Conservation (phyloP, 2,888 invertebrate genomes). For the Sarcophaga carnaria region DNA sequence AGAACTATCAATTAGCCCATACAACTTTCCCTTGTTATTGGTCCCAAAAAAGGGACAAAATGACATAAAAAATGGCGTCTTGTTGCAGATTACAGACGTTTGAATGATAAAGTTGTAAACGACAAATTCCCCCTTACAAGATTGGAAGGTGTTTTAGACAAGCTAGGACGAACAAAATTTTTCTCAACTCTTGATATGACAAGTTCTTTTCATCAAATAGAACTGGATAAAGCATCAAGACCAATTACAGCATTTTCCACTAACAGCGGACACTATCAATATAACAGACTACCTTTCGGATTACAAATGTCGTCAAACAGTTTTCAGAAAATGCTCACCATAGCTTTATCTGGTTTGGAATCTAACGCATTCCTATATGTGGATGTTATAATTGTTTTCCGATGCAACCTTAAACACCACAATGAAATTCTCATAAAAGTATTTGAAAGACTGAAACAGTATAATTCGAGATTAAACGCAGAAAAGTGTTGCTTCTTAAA, state of each 20-base stretch:
- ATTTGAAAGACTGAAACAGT: not conserved
- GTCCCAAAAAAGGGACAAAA: not conserved
- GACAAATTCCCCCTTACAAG: conserved; percentile 25
- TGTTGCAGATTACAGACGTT: not conserved
- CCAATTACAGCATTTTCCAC: too few relatives aligned
- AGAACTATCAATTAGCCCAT: conserved; percentile 25
- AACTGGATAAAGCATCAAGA: conserved; percentile 8
- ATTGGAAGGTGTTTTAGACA: conserved; percentile 18
- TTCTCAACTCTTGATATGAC: conserved; percentile 10
- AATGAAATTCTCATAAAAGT: conserved; percentile 1
- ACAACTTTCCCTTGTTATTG: conserved; percentile 8
- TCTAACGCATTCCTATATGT: not conserved
- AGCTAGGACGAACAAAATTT: conserved; percentile 15
- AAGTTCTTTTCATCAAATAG: conserved; percentile 14
- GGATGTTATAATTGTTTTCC: not conserved
- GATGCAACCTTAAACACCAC: conserved; percentile 1
- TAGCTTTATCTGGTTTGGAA: not conserved
- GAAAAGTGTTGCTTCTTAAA: conserved; percentile 33
- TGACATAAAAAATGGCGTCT: conserved; percentile 1
- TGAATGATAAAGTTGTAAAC: not conserved
- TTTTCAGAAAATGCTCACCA: too few relatives aligned
- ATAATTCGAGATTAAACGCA: not conserved
- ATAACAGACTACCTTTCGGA: conserved; percentile 8
- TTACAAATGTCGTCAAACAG: too few relatives aligned
- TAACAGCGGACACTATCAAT: too few relatives aligned